Percentiles rank a stretch among this genome's conserved stretches.
phyloP scores from a whole-genome alignment of 2,888 invertebrate species.

The Trissolcus japonicus region DNA sequence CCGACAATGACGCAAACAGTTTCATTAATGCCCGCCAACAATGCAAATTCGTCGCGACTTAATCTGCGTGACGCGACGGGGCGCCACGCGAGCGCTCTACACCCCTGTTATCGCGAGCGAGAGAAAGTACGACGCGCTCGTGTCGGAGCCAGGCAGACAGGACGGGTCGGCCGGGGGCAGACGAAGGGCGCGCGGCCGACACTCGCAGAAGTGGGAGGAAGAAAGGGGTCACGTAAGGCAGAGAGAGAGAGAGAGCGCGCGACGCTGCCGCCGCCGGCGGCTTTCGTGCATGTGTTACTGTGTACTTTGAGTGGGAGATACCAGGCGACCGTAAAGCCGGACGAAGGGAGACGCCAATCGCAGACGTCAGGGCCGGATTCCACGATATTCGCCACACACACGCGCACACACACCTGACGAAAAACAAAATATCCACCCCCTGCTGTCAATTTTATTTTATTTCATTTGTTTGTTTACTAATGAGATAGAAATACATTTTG shows the following conservation, averaged over 20 bases:
- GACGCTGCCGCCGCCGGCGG: constrained; percentile 37
- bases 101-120: constrained; percentile 38
- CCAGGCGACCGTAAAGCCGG: constrained; percentile 45
- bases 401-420: too few species aligned
- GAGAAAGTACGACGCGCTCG: constrained; percentile 49
- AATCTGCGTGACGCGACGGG: constrained; percentile 33
- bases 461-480: too few species aligned
- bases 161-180: constrained; percentile 30
- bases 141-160: constrained; percentile 42
- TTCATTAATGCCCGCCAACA: constrained; percentile 42
- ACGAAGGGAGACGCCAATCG: constrained; percentile 45
- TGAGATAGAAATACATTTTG: too few species aligned
- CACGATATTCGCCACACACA: background rate
- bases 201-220: constrained; percentile 45
- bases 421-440: too few species aligned
- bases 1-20: constrained; percentile 45
- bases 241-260: constrained; percentile 29
- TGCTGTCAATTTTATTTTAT: too few species aligned
- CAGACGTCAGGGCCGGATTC: constrained; percentile 47
- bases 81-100: constrained; percentile 25
- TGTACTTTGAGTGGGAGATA: constrained; percentile 51
- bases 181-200: constrained; percentile 41
- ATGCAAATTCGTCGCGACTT: constrained; percentile 42
- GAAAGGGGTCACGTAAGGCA: constrained; percentile 48
- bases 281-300: constrained; percentile 52